Evolutionary conservation across 2,113 vertebrate genomes (phyloP), one percentile per base, ranked within the genome.

Genomic region (Aspiorhynchus laticeps): DNA sequence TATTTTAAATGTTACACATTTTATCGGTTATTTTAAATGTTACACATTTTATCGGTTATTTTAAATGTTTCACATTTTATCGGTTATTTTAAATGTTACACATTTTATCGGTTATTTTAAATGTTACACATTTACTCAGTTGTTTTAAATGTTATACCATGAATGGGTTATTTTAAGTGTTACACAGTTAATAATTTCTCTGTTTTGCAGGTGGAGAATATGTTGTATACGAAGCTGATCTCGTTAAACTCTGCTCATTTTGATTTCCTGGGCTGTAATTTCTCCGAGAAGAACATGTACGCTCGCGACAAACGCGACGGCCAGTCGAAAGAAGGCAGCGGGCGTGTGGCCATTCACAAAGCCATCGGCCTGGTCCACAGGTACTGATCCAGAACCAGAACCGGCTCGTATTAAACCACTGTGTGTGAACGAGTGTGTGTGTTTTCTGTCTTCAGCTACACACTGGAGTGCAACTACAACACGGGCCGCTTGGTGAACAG

Each of bases 231-330:
- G 0, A 97, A 97, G 85, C 96, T 99, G 88, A 98, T 99, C 83
- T 96, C 98, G 24, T 84, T 99, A 86, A 99, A 99, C 92, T 98
- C 96, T 0, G 97, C 98, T 69, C 96, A 99, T 93, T 99, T 99
- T 28, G 98, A 99, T 90, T 99, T 99, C 94, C 91, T 89, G 91
- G 97, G 97, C 88, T 99, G 98, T 85, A 99, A 99, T 92, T 99
- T 99, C 92, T 98, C 98, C 0, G 98, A 99, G 93, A 99, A 98
- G 94, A 99, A 98, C 93, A 99, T 99, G 98, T 99, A 99, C 0
- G 96, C 98, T 4, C 94, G 95, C 83, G 98, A 99, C 94, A 97
- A 96, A 91, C 94, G 97, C 48, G 98, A 98, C 0, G 98, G 98
- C 79, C 98, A 98, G 93, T 99, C 98, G 0, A 99, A 99, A 91